Evolutionary conservation across 2,113 vertebrate species (phyloP).

Genomic region (Hippocampus comes): DNA sequence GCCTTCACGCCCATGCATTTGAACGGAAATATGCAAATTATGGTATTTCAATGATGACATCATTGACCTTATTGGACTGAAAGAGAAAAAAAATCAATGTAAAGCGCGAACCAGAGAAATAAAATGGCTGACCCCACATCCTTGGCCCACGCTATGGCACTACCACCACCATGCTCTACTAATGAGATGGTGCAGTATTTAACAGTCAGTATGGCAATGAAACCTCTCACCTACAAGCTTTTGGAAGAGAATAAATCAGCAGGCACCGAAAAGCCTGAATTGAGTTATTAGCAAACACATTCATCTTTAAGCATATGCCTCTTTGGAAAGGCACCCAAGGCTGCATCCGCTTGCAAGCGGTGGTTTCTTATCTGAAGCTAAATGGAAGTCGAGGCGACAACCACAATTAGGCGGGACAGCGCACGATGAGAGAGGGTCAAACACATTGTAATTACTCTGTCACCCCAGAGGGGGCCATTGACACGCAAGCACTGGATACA

Average conservation of each 20-base stretch:
- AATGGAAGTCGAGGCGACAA: constrained; percentile 78
- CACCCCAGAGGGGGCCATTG: constrained; percentile 57
- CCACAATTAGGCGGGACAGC: constrained; percentile 75
- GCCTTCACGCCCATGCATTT: no score
- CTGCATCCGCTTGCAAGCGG: constrained; percentile 54
- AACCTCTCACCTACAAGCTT: constrained; percentile 37
- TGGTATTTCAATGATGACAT: no score
- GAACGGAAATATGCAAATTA: no score
- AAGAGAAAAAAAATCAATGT: no score
- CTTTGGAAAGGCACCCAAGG: constrained; percentile 63
- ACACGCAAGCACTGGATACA: constrained; percentile 64
- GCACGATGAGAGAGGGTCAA: constrained; percentile 69
- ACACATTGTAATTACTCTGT: constrained; percentile 78
- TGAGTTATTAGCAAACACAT: constrained; percentile 63
- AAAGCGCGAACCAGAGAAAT: no score
- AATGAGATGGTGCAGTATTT: not conserved
- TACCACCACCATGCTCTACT: no score
- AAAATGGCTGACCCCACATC: no score
- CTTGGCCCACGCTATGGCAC: no score
- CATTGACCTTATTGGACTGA: no score
- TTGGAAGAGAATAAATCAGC: constrained; percentile 51
- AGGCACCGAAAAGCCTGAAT: constrained; percentile 39
- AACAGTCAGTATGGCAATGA: constrained; percentile 27
- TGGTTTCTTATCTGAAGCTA: constrained; percentile 78
- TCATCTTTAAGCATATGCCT: constrained; percentile 60